phyloP scores from a whole-genome alignment of 2,113 vertebrate species.

The Zosterops borbonicus region DNA sequence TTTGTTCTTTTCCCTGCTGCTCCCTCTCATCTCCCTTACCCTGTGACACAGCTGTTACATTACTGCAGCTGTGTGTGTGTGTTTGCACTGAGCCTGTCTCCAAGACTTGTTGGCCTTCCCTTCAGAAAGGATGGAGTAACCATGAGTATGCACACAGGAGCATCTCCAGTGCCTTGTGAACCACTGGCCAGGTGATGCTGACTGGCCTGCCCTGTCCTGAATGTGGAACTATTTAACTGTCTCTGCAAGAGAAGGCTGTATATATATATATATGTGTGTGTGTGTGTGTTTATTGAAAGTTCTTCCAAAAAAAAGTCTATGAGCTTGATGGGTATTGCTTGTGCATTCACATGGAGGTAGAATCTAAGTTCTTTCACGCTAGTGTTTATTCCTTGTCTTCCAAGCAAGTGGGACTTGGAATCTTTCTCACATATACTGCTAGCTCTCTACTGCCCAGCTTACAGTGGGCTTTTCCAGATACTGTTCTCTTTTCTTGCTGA shows the following conservation, averaged over 20 bases:
- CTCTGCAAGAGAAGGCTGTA: neutral
- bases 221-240: neutral
- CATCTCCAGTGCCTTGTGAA: neutral
- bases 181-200: neutral
- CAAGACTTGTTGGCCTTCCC: neutral
- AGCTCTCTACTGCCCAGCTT: neutral
- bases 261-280: neutral
- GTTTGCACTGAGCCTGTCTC: neutral
- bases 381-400: neutral
- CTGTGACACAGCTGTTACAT: neutral
- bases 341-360: neutral
- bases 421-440: neutral
- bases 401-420: neutral
- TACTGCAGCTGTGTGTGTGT: neutral
- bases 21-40: neutral
- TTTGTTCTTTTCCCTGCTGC: neutral
- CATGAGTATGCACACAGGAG: accelerated
- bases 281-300: neutral
- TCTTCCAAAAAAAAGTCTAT: neutral
- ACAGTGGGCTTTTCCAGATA: neutral
- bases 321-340: neutral
- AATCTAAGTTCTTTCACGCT: neutral
- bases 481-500: neutral
- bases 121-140: neutral
- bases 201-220: neutral